These are phyloP conservation scores for Trichonephila inaurata DNA, from an alignment of 1,140 invertebrate genomes.

Conservation along the genomic window DNA sequence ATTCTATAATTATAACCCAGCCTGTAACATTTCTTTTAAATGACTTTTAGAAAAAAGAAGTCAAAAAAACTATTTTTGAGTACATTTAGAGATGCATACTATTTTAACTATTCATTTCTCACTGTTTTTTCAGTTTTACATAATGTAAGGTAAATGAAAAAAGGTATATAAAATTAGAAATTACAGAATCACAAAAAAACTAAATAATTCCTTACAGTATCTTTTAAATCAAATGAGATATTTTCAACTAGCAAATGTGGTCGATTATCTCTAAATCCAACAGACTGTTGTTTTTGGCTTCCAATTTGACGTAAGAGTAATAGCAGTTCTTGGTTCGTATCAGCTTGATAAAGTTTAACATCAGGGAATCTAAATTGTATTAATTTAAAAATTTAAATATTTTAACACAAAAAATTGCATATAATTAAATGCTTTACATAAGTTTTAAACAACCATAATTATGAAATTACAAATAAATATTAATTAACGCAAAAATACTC, in stretches of 20 bases:
- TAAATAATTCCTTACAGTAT: conserved; percentile 41
- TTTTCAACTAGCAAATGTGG: conserved; percentile 91
- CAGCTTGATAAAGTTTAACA: conserved; percentile 89
- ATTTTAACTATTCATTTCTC: too few relatives aligned
- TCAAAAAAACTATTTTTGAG: too few relatives aligned
- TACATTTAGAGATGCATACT: too few relatives aligned
- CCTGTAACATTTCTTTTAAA: too few relatives aligned
- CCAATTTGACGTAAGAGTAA: conserved; percentile 90
- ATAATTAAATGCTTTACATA: too few relatives aligned
- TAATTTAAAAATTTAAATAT: conserved; percentile 77
- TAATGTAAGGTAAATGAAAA: too few relatives aligned
- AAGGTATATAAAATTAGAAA: background rate
- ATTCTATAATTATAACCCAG: too few relatives aligned
- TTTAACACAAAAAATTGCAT: too few relatives aligned
- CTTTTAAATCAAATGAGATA: conserved; percentile 85
- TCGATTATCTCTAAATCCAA: conserved; percentile 89
- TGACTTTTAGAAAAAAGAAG: too few relatives aligned
- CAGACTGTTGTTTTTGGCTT: conserved; percentile 88
- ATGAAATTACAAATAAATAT: background rate
- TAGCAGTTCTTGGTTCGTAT: conserved; percentile 88
- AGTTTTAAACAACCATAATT: too few relatives aligned
- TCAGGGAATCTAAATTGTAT: conserved; percentile 90
- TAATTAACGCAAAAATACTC: background rate
- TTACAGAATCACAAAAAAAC: background rate
- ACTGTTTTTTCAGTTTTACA: too few relatives aligned